These are phyloP conservation scores for Plagodis pulveraria DNA, from an alignment of 2,888 invertebrate genomes.

Conservation along the genomic window DNA sequence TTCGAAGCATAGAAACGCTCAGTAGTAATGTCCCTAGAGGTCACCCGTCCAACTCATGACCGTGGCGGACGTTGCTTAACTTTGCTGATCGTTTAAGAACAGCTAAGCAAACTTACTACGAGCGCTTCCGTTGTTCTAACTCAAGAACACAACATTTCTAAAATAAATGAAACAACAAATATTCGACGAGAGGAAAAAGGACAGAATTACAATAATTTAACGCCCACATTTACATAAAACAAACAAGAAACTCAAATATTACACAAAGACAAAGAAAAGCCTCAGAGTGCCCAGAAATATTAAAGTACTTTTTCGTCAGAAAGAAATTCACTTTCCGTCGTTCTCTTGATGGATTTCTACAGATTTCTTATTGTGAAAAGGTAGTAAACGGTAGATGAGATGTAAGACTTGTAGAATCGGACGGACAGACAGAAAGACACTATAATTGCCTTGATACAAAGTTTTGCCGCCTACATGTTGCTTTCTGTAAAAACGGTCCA, in stretches of 20 bases:
- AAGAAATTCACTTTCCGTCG: background rate
- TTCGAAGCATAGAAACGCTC: no score
- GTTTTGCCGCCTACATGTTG: conserved; percentile 66
- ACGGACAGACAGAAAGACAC: conserved; percentile 66
- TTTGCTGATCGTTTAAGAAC: no score
- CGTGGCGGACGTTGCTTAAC: no score
- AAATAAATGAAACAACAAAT: background rate
- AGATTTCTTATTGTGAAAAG: conserved; percentile 23
- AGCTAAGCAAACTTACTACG: no score
- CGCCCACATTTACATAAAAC: conserved; percentile 26
- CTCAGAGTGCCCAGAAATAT: background rate
- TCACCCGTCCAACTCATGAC: no score
- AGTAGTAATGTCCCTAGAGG: no score
- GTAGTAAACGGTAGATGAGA: conserved; percentile 30
- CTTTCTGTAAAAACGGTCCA: conserved; percentile 37
- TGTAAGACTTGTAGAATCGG: conserved; percentile 44
- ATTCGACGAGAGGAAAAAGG: conserved; percentile 10
- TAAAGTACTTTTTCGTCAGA: background rate
- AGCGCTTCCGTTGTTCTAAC: no score
- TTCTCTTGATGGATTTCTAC: conserved; percentile 9
- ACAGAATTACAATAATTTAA: conserved; percentile 8
- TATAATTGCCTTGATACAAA: conserved; percentile 73
- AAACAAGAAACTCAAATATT: conserved; percentile 33
- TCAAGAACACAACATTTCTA: background rate
- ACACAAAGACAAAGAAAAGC: conserved; percentile 15